phyloP scores from a whole-genome alignment of 2,888 invertebrate species.

The Physocephala rufipes region DNA sequence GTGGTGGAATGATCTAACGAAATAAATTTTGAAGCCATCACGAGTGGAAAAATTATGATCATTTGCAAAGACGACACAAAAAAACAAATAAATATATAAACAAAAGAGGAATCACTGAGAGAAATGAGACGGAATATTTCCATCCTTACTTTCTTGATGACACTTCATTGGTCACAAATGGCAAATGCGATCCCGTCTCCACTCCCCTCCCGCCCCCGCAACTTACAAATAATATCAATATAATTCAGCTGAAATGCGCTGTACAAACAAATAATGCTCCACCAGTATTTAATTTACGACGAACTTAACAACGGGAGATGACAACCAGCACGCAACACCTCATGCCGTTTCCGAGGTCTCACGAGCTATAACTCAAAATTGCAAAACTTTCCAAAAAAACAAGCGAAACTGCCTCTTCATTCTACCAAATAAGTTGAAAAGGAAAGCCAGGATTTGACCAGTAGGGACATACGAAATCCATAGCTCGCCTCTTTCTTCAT shows the following conservation, averaged over 20 bases:
- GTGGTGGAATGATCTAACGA: too few relatives aligned
- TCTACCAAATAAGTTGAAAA: constrained; percentile 19
- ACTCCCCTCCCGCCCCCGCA: not conserved
- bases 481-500: not conserved
- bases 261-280: constrained; percentile 57
- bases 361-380: constrained; percentile 51
- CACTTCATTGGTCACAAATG: not conserved
- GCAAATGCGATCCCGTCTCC: too few relatives aligned
- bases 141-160: not conserved
- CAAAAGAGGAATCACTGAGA: too few relatives aligned
- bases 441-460: not conserved
- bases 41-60: too few relatives aligned
- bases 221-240: constrained; percentile 48
- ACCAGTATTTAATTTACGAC: constrained; percentile 56
- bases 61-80: too few relatives aligned
- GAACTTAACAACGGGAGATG: constrained; percentile 63
- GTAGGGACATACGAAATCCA: not conserved
- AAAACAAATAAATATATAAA: too few relatives aligned
- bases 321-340: constrained; percentile 56
- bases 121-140: too few relatives aligned
- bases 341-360: constrained; percentile 53
- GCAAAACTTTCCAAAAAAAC: constrained; percentile 18
- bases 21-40: too few relatives aligned
- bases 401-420: not conserved
- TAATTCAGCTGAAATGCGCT: constrained; percentile 58